Evolutionary conservation across 2,888 invertebrate genomes (phyloP).

Genomic region (Tromatobia lineatoria): DNA sequence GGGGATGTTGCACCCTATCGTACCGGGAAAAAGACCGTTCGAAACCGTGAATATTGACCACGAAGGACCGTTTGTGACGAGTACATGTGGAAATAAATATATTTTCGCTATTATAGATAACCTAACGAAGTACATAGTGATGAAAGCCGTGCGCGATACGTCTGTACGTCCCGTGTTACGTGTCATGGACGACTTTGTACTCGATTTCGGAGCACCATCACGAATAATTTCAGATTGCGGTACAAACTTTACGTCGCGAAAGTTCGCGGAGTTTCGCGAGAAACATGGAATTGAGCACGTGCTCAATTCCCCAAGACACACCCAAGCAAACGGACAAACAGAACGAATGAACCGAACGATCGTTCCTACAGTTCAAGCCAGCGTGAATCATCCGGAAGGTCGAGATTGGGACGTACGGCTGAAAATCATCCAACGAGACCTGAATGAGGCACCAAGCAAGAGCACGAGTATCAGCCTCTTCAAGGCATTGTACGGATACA

Average conservation of each 20-base stretch:
- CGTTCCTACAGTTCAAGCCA: constrained; percentile 44
- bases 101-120: constrained; percentile 66
- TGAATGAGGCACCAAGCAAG: constrained; percentile 63
- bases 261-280: constrained; percentile 32
- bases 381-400: constrained; percentile 32
- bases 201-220: constrained; percentile 3
- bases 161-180: constrained; percentile 9
- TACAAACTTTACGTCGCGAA: constrained; percentile 55
- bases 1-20: constrained; percentile 68
- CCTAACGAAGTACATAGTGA: constrained; percentile 21
- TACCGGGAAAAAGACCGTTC: constrained; percentile 69
- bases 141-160: constrained; percentile 28
- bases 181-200: neutral
- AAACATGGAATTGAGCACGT: constrained; percentile 52
- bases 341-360: constrained; percentile 61
- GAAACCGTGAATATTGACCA: constrained; percentile 71
- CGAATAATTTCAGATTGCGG: constrained; percentile 66
- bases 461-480: constrained; percentile 65
- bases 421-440: constrained; percentile 35
- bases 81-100: constrained; percentile 61
- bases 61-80: constrained; percentile 68
- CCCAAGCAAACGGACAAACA: constrained; percentile 64
- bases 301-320: constrained; percentile 63
- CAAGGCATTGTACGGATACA: constrained; percentile 61
- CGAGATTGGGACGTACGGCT: constrained; percentile 33